Conservation (phyloP, 2,888 invertebrate species). For the Caenorhabditis drosophilae region DNA sequence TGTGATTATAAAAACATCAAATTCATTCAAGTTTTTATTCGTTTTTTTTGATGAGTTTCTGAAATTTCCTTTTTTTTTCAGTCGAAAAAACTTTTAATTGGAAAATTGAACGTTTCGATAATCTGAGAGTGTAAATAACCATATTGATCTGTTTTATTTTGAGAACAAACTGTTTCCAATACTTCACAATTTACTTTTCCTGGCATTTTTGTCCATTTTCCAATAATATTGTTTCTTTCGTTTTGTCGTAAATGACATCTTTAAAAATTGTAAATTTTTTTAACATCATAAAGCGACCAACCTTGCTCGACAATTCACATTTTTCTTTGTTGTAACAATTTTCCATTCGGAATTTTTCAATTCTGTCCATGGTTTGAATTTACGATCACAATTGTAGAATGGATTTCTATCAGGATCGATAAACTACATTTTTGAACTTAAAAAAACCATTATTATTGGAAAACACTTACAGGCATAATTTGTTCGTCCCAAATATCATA, state of each 20-base stretch:
- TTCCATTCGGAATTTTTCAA: slow-evolving; percentile 19
- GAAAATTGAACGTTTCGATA: slow-evolving; percentile 29
- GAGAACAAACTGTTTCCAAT: slow-evolving; percentile 29
- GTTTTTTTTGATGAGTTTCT: too few relatives aligned
- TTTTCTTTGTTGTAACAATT: neutral
- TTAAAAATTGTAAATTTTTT: neutral
- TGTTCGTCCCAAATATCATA: slow-evolving; percentile 45
- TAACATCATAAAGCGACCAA: slow-evolving; percentile 1
- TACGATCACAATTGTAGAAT: slow-evolving; percentile 13
- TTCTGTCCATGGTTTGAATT: slow-evolving; percentile 18
- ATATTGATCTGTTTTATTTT: slow-evolving; percentile 18
- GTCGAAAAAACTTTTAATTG: too few relatives aligned
- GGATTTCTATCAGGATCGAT: slow-evolving; percentile 22
- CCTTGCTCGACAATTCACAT: slow-evolving; percentile 24
- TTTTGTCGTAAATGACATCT: slow-evolving; percentile 29
- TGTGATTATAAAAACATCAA: slow-evolving; percentile 41
- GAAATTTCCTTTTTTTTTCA: too few relatives aligned
- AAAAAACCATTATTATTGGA: neutral
- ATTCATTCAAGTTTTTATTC: too few relatives aligned
- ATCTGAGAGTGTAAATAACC: slow-evolving; percentile 38
- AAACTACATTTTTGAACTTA: slow-evolving; percentile 12
- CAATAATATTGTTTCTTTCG: slow-evolving; percentile 18
- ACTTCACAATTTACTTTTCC: slow-evolving; percentile 36
- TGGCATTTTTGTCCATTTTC: slow-evolving; percentile 13
- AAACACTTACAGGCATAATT: slow-evolving; percentile 19